Evolutionary conservation across 2,888 invertebrate genomes (phyloP).

Genomic region (Scelioninae gen. 2): DNA sequence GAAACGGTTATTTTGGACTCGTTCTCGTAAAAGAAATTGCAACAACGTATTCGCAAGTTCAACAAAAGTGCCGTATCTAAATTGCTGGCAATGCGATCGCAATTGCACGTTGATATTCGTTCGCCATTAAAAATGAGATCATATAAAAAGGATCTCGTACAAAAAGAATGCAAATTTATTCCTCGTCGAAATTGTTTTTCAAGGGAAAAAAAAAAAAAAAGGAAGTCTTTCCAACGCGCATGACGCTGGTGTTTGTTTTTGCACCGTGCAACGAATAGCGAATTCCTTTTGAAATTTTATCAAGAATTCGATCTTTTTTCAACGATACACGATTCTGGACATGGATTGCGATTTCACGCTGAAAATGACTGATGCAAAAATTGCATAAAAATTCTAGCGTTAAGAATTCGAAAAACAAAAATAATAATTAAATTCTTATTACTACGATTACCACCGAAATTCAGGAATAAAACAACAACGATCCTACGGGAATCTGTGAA

Average conservation of each 20-base stretch:
- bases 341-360: too few species aligned
- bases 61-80: conserved; percentile 38
- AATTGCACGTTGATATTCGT: conserved; percentile 17
- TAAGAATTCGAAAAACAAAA: too few species aligned
- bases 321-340: too few species aligned
- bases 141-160: conserved; percentile 15
- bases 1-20: background rate
- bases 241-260: conserved; percentile 1
- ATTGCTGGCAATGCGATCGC: conserved; percentile 22
- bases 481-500: too few species aligned
- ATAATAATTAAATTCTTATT: too few species aligned
- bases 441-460: too few species aligned
- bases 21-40: conserved; percentile 6
- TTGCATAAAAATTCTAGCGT: too few species aligned
- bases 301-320: too few species aligned
- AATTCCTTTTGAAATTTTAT: background rate
- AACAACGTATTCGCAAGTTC: conserved; percentile 22
- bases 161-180: conserved; percentile 36
- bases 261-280: background rate
- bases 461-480: too few species aligned
- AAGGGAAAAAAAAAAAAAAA: too few species aligned
- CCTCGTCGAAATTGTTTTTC: conserved; percentile 10
- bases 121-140: conserved; percentile 33
- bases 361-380: too few species aligned
- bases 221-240: conserved; percentile 1